Conservation (phyloP, 2,113 vertebrate genomes). For the Hylia prasina region DNA sequence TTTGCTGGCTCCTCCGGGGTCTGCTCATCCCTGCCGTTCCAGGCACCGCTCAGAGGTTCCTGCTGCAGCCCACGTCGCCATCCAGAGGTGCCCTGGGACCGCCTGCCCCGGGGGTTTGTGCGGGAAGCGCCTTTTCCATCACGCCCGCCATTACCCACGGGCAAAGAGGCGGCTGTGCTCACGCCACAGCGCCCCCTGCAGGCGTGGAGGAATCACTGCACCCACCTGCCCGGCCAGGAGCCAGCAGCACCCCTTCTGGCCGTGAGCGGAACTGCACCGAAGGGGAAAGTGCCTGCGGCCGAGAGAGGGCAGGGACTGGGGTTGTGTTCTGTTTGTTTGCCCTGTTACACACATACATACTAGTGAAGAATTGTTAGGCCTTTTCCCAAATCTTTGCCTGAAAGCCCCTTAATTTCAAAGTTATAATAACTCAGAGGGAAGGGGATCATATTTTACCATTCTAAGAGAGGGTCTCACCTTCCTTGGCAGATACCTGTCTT, state of each 20-base stretch:
- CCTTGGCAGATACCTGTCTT: neutral
- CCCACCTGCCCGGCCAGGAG: neutral
- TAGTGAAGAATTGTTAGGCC: no score
- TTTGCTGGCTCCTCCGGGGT: no score
- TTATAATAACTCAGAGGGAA: neutral
- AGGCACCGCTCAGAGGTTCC: neutral
- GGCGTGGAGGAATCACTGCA: neutral
- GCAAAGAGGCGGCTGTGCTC: neutral
- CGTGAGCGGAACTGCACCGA: no score
- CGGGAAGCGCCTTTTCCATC: neutral
- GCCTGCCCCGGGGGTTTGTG: no score
- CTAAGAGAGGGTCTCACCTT: neutral
- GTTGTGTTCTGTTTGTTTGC: no score
- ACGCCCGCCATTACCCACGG: rapidly evolving
- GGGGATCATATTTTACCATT: neutral
- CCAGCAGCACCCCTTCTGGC: neutral
- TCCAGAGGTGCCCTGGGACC: neutral
- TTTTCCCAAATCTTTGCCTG: neutral
- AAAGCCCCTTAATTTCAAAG: neutral
- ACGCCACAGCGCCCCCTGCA: neutral
- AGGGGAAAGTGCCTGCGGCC: no score
- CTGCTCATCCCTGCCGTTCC: no score
- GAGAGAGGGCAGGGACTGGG: no score
- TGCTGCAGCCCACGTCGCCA: neutral
- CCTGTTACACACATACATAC: no score